phyloP scores from a whole-genome alignment of 2,797 vertebrate genomes.

The Pangasius djambal region DNA sequence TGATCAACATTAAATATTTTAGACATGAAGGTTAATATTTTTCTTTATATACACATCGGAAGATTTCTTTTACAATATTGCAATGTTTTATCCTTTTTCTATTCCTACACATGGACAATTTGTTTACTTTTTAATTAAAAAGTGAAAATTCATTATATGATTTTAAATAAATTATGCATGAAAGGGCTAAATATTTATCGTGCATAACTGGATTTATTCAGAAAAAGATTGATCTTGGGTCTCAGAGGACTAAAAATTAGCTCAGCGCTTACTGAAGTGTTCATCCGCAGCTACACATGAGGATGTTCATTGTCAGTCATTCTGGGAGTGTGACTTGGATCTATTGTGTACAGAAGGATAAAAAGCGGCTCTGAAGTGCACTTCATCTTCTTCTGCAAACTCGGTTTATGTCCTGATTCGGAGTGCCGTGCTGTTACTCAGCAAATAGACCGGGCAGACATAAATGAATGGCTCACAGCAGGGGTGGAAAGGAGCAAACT shows the following conservation, averaged over 20 bases:
- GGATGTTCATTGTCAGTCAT: slow-evolving; percentile 31
- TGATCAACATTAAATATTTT: background rate
- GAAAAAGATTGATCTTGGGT: background rate
- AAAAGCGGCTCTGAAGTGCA: slow-evolving; percentile 39
- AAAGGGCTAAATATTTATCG: background rate
- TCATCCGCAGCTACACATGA: slow-evolving; percentile 12
- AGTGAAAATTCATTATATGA: background rate
- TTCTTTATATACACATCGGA: background rate
- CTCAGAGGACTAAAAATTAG: background rate
- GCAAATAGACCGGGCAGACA: slow-evolving; percentile 43
- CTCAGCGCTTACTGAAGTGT: background rate
- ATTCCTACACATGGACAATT: background rate
- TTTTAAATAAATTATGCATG: background rate
- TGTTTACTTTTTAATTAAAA: background rate
- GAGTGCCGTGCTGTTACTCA: slow-evolving; percentile 43
- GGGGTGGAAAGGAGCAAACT: background rate
- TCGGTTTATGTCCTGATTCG: slow-evolving; percentile 49
- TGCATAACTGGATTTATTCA: background rate
- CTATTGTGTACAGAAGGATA: slow-evolving; percentile 25
- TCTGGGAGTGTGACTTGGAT: slow-evolving; percentile 22
- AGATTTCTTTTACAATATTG: no score
- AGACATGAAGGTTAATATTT: background rate
- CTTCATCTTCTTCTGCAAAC: slow-evolving; percentile 47
- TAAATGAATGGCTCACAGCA: slow-evolving; percentile 38
- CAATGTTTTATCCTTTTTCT: background rate